A percentile compares a stretch with the other conserved stretches of the same genome.
Conservation (phyloP, 1,140 invertebrate genomes). For the Anagrus nilaparvatae region DNA sequence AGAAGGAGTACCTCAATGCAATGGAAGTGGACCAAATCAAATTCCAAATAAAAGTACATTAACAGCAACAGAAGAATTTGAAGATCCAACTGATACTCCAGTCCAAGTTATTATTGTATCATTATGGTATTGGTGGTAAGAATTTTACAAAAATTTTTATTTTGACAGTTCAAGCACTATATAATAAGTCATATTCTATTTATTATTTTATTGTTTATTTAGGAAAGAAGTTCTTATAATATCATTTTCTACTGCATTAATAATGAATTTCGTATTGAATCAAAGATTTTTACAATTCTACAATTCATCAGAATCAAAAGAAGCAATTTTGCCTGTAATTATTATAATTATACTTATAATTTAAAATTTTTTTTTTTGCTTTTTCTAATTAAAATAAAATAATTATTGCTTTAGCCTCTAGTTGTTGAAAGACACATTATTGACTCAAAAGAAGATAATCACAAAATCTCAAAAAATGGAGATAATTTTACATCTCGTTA, state of each 20-base stretch:
- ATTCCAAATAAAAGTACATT: constrained; percentile 9
- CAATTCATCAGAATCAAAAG: constrained; percentile 17
- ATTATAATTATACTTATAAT: constrained; percentile 10
- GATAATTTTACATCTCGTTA: constrained; percentile 61
- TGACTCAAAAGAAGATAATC: constrained; percentile 21
- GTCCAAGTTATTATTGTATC: constrained; percentile 54
- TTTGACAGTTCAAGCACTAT: not conserved
- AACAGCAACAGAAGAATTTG: constrained; percentile 4
- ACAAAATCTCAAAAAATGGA: constrained; percentile 17
- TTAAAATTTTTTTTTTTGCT: constrained; percentile 1
- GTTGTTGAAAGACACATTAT: constrained; percentile 39
- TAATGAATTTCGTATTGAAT: constrained; percentile 50
- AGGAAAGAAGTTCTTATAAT: constrained; percentile 67
- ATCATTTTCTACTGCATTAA: constrained; percentile 52
- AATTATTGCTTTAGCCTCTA: constrained; percentile 20
- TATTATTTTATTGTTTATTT: constrained; percentile 22
- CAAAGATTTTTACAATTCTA: constrained; percentile 31
- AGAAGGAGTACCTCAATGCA: constrained; percentile 27
- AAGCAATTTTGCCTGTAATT: constrained; percentile 26
- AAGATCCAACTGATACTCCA: constrained; percentile 38
- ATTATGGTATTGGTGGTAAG: constrained; percentile 71
- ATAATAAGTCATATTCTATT: constrained; percentile 7
- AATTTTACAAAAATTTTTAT: constrained; percentile 8
- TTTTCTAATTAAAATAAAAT: not conserved
- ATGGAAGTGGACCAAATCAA: constrained; percentile 16